Percentiles rank a stretch among this genome's conserved stretches.
Conservation (phyloP, 2,888 invertebrate species). For the Philereme vetulata region DNA sequence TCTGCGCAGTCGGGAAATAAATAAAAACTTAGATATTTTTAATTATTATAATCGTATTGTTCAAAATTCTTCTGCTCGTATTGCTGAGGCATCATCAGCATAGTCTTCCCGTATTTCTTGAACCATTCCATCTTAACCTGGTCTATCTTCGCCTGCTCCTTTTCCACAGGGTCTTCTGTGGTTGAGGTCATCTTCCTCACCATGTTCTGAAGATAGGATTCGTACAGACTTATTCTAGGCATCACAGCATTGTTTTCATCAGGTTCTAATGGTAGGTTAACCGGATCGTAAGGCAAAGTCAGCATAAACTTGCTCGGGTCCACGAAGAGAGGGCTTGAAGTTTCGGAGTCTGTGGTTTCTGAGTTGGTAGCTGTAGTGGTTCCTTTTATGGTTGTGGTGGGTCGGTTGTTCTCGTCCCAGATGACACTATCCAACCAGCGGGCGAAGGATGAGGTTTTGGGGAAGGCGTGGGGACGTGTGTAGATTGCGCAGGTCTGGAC, state of each 20-base stretch:
- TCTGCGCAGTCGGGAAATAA: too few species aligned
- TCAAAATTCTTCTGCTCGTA: slow-evolving; percentile 50
- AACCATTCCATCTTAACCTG: slow-evolving; percentile 51
- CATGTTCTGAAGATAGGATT: slow-evolving; percentile 69
- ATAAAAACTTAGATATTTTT: too few species aligned
- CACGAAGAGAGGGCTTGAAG: slow-evolving; percentile 39
- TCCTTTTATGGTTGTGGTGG: slow-evolving; percentile 43
- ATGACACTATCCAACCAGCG: slow-evolving; percentile 71
- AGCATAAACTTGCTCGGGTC: slow-evolving; percentile 64
- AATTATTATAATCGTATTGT: slow-evolving; percentile 48
- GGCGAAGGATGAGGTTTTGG: slow-evolving; percentile 64
- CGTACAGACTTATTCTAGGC: slow-evolving; percentile 74
- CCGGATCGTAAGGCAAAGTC: slow-evolving; percentile 69
- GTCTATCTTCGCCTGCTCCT: slow-evolving; percentile 21
- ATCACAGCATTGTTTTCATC: slow-evolving; percentile 71
- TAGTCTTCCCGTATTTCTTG: slow-evolving; percentile 50
- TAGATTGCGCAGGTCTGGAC: slow-evolving; percentile 70
- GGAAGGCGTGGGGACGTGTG: slow-evolving; percentile 71
- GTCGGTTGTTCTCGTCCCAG: slow-evolving; percentile 70
- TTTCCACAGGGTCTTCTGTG: slow-evolving; percentile 43
- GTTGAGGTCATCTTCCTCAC: slow-evolving; percentile 58
- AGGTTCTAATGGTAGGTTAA: slow-evolving; percentile 72
- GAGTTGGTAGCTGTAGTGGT: slow-evolving; percentile 37
- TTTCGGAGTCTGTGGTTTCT: slow-evolving; percentile 40
- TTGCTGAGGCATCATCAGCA: slow-evolving; percentile 49